Base-by-base conservation (phyloP, 2,797 vertebrate species). In the Scyliorhinus canicula region DNA sequence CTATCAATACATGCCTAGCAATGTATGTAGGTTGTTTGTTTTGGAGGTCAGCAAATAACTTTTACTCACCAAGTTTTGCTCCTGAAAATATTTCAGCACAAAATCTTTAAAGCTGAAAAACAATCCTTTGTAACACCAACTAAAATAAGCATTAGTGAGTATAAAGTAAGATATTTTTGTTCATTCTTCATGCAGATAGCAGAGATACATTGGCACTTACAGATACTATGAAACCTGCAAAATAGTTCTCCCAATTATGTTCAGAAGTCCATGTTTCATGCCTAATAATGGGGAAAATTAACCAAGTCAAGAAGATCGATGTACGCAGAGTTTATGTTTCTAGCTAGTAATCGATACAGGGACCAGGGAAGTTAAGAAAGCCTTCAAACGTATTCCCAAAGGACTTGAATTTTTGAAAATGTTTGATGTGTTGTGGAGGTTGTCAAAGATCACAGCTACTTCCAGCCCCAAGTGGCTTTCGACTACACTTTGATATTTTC, bases 401-500 rank as follows among this genome's bases (percentile, higher is more conserved):
- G 21, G 57, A 44, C 24, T 24, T 3, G 35, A 63, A 3, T 16
- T n/a, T 91, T 63, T 65, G 57, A 91, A 91, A 44, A n/a, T n/a
- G n/a, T 26, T 57, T 65, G 88, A 44, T 91, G 35, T 60, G 86
- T 35, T 60, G 55, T 44, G 88, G 57, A 91, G 40, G 35, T 63
- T 91, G 57, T 91, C 88, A 91, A 91, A 65, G 57, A 63, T 91
- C 57, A 44, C 44, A 40, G n/a, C 57, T 91, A n/a, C 88, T 91
- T 91, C n/a, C 57, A 44, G 57, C 88, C 88, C 88, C 57, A 91
- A n/a, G 35, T 91, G 88, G 57, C n/a, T 91, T 91, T 91, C 21
- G 40, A 65, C 35, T 91, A 24, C 19, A 40, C n/a, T 91, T 91
- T 65, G 88, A 91, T 91, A 91, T 91, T 40, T 63, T 91, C 35